phyloP scores from a whole-genome alignment of 2,888 invertebrate genomes.

The Sycophila texana region DNA sequence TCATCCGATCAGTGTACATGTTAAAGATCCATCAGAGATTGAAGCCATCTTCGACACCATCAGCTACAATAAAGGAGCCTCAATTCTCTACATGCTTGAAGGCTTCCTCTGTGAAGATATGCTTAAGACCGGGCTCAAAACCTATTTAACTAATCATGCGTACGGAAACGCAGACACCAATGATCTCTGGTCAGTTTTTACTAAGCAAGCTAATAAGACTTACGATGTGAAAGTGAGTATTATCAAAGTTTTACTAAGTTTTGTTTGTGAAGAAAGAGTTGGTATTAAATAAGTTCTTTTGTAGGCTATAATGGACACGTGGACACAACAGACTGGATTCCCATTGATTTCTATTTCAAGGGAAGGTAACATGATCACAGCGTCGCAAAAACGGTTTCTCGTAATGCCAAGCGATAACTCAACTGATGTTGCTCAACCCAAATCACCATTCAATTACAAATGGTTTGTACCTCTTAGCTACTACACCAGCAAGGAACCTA shows the following conservation, averaged over 20 bases:
- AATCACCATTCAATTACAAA: slow-evolving; percentile 79
- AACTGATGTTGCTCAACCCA: slow-evolving; percentile 75
- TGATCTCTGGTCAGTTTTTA: slow-evolving; percentile 88
- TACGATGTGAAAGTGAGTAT: slow-evolving; percentile 80
- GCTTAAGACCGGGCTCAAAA: slow-evolving; percentile 81
- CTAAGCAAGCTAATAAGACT: slow-evolving; percentile 80
- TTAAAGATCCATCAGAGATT: slow-evolving; percentile 83
- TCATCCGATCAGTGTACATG: slow-evolving; percentile 83
- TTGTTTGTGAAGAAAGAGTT: not conserved
- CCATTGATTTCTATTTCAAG: slow-evolving; percentile 84
- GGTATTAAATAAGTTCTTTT: slow-evolving; percentile 43
- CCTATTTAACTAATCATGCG: slow-evolving; percentile 83
- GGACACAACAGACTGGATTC: slow-evolving; percentile 90
- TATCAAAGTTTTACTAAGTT: not conserved
- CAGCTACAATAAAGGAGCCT: slow-evolving; percentile 86
- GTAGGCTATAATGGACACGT: slow-evolving; percentile 84
- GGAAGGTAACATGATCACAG: slow-evolving; percentile 80
- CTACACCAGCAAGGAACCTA: slow-evolving; percentile 81
- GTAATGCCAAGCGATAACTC: slow-evolving; percentile 77
- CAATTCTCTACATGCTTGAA: slow-evolving; percentile 84
- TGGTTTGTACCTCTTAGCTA: slow-evolving; percentile 90
- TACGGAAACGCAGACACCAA: slow-evolving; percentile 86
- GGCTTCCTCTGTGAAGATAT: slow-evolving; percentile 81
- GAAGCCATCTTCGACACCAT: slow-evolving; percentile 86
- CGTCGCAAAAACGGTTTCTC: slow-evolving; percentile 82